Evolutionary conservation across 2,888 invertebrate genomes (phyloP).

Genomic region (Osmoderma eremita): DNA sequence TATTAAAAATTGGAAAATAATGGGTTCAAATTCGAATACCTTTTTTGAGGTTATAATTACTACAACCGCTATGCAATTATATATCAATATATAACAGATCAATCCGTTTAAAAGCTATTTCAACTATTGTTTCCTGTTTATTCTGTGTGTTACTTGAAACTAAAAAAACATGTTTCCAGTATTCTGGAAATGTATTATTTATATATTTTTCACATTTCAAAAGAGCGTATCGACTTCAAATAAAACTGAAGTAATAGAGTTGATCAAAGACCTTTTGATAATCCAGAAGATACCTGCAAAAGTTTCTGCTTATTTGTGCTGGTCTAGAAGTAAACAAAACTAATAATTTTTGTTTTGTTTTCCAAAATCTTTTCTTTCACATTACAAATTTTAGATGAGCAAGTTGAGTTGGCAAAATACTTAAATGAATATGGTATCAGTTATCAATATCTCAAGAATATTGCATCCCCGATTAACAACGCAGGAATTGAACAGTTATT

Average conservation of each 20-base stretch:
- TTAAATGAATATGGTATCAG: constrained; percentile 18
- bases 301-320: constrained; percentile 51
- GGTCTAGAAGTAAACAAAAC: constrained; percentile 52
- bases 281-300: constrained; percentile 46
- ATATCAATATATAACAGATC: neutral
- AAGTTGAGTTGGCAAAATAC: constrained; percentile 6
- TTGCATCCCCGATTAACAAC: neutral
- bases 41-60: too few species aligned
- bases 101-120: neutral
- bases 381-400: constrained; percentile 12
- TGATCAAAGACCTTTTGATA: constrained; percentile 48
- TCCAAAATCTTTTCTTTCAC: neutral
- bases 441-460: neutral
- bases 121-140: too few species aligned
- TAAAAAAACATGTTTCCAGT: too few species aligned
- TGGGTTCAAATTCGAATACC: too few species aligned
- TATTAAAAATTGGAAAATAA: too few species aligned
- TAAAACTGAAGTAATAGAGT: neutral
- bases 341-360: too few species aligned
- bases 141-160: too few species aligned
- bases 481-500: constrained; percentile 46
- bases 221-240: neutral
- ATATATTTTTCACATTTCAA: neutral
- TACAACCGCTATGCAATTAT: too few species aligned
- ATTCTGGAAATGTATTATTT: neutral